Base-by-base conservation (phyloP, 2,797 vertebrate genomes). In the Myripristis murdjan region DNA sequence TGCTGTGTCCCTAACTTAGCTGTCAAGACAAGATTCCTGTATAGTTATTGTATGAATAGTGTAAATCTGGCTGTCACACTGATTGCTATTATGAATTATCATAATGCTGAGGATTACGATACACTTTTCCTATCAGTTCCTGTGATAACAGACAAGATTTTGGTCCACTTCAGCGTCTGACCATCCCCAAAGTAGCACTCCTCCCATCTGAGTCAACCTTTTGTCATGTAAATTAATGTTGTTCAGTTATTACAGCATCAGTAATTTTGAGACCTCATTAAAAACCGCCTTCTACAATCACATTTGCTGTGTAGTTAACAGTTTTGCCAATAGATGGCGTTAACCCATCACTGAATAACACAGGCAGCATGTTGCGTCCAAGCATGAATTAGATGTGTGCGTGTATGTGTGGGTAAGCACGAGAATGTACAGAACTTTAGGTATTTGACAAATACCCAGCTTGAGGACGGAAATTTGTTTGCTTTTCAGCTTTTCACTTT, bases 291-390 rank as follows among this genome's bases (percentile, higher is more conserved):
- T 39, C 2, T 39, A 39, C 9, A 7, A 26, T 15, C 35, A 6
- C 4, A 63, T 23, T 22, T 11, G 15, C 6, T 52, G 24, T 37
- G 58, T 54, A 49, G 12, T 22, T 59, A 11, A 46, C 14, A n/a
- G 4, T 59, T 39, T 15, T 10, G 16, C 84, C 87, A 84, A 80
- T 73, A 90, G 91, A 73, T 88, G 86, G 84, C 82, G 84, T 67
- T 84, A 70, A 81, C 28, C 31, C 78, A 83, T 72, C 67, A 65
- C 22, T 23, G 57, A 7, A 73, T 14, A 0, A 23, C 23, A 49
- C 14, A 4, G 26, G 18, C n/a, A 20, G 41, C 10, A 22, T 5
- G 3, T n/a, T 59, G 14, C 8, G 14, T 60, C 18, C 14, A 37
- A 43, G 57, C 31, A 2, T 7, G 31, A 12, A 60, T 10, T 41